These are phyloP conservation scores for Takifugu bimaculatus DNA, from an alignment of 2,113 vertebrate genomes.

Conservation along the genomic window DNA sequence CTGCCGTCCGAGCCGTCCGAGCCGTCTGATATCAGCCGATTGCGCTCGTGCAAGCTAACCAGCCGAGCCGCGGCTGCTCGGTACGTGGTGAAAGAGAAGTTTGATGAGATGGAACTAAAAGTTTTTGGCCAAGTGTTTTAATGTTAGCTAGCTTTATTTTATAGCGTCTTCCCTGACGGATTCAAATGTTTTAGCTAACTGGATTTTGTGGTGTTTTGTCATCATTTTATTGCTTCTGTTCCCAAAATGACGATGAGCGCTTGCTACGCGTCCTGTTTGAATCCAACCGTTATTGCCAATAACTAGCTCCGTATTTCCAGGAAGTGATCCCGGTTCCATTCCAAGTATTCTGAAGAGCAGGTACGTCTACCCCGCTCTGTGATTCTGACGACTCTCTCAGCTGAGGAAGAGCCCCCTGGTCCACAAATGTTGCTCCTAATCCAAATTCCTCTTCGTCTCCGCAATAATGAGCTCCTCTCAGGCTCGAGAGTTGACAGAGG, in stretches of 20 bases:
- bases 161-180: too few species aligned
- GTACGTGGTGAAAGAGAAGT: too few species aligned
- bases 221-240: too few species aligned
- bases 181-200: too few species aligned
- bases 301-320: background rate
- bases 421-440: slow-evolving; percentile 57
- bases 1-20: slow-evolving; percentile 22
- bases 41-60: slow-evolving; percentile 25
- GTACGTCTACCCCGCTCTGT: slow-evolving; percentile 23
- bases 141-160: too few species aligned
- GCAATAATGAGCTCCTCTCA: slow-evolving; percentile 66
- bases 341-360: slow-evolving; percentile 12
- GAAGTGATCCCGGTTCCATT: background rate
- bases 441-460: slow-evolving; percentile 52
- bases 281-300: too few species aligned
- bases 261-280: too few species aligned
- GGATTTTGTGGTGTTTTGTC: too few species aligned
- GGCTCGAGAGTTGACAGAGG: slow-evolving; percentile 59
- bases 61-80: background rate
- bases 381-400: slow-evolving; percentile 51
- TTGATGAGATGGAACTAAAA: too few species aligned
- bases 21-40: slow-evolving; percentile 32
- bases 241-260: too few species aligned
- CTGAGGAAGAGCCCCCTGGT: slow-evolving; percentile 39
- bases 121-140: too few species aligned